These are phyloP conservation scores for Panorpa germanica DNA, from an alignment of 2,888 invertebrate genomes.

Conservation along the genomic window DNA sequence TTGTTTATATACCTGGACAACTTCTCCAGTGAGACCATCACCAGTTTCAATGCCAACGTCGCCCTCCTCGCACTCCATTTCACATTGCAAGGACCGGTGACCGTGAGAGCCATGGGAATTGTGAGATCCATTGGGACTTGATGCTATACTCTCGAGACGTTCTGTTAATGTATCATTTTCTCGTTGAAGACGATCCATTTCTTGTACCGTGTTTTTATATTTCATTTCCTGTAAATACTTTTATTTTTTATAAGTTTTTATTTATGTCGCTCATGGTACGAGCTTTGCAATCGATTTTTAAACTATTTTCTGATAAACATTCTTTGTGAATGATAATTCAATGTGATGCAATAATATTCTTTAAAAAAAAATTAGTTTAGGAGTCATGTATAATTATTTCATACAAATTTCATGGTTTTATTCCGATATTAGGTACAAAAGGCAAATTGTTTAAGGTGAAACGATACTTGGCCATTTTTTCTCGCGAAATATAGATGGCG, in stretches of 20 bases:
- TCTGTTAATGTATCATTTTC: conserved; percentile 53
- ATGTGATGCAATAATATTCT: too few relatives aligned
- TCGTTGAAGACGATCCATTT: conserved; percentile 50
- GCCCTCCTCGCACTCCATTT: conserved; percentile 70
- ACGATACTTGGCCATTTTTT: too few relatives aligned
- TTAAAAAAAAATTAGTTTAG: too few relatives aligned
- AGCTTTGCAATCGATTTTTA: conserved; percentile 1
- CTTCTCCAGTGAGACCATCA: conserved; percentile 33
- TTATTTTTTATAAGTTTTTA: conserved; percentile 3
- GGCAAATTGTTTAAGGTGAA: too few relatives aligned
- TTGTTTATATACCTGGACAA: conserved; percentile 52
- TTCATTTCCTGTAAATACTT: conserved; percentile 26
- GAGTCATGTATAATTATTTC: too few relatives aligned
- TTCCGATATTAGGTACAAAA: too few relatives aligned
- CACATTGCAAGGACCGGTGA: conserved; percentile 60
- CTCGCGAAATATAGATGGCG: too few relatives aligned
- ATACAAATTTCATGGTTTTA: too few relatives aligned
- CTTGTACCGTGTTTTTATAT: conserved; percentile 35
- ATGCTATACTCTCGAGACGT: conserved; percentile 44
- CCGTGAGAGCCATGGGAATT: conserved; percentile 18
- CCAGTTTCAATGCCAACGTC: conserved; percentile 25
- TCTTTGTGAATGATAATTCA: too few relatives aligned
- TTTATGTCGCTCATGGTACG: conserved; percentile 6
- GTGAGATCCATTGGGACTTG: too few relatives aligned
- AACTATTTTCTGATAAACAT: too few relatives aligned